Percentiles rank a stretch among this genome's conserved stretches.
These are phyloP conservation scores for Drosophila pseudoananassae DNA, from an alignment of 1,140 invertebrate species.

Conservation along the genomic window DNA sequence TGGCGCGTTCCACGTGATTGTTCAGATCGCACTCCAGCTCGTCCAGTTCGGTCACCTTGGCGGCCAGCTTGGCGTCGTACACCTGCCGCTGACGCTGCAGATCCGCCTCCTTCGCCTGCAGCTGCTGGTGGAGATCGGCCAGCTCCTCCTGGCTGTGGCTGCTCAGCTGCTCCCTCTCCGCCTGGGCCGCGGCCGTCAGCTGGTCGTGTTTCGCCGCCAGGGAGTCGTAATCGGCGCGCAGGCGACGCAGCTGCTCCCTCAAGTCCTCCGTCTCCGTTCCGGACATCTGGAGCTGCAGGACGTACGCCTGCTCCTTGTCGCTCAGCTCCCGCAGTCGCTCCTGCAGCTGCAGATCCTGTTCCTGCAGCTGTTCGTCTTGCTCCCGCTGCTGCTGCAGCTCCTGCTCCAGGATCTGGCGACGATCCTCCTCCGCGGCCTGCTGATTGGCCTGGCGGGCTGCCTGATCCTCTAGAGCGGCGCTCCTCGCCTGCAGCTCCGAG, in stretches of 20 bases:
- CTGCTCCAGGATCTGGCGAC: conserved; percentile 85
- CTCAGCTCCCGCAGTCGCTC: conserved; percentile 85
- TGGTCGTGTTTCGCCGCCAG: conserved; percentile 21
- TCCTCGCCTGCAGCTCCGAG: conserved; percentile 86
- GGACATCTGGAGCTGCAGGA: conserved; percentile 85
- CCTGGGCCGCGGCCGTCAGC: conserved; percentile 6
- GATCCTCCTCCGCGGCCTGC: conserved; percentile 85
- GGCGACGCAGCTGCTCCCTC: conserved; percentile 84
- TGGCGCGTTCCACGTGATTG: conserved; percentile 86
- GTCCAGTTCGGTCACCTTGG: conserved; percentile 86
- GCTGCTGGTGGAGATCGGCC: conserved; percentile 74
- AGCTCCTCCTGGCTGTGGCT: conserved; percentile 73
- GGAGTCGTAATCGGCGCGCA: conserved; percentile 49
- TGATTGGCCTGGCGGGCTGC: conserved; percentile 86
- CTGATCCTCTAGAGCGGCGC: conserved; percentile 86
- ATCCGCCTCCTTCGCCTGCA: conserved; percentile 84
- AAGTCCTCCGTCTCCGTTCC: conserved; percentile 86
- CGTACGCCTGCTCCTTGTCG: conserved; percentile 85
- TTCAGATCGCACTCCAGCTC: conserved; percentile 87
- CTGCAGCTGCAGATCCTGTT: conserved; percentile 86
- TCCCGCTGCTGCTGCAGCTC: conserved; percentile 85
- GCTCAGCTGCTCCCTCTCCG: conserved; percentile 49
- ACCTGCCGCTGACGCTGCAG: conserved; percentile 85
- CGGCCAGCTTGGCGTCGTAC: conserved; percentile 85
- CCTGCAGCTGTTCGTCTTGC: conserved; percentile 86